Conservation (phyloP, 2,797 vertebrate genomes). For the Microctenopoma steveboyesi region DNA sequence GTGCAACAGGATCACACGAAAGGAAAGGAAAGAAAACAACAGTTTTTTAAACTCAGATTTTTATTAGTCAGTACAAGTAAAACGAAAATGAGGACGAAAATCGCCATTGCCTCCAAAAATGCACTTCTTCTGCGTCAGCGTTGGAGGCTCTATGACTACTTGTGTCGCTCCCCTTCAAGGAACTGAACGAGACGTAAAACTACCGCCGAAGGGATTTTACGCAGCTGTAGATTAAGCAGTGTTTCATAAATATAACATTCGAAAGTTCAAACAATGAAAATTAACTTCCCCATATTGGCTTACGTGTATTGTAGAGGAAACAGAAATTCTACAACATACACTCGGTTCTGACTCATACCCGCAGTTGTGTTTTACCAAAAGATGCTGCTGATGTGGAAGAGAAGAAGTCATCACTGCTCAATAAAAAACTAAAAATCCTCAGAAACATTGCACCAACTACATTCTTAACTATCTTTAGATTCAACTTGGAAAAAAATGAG, state of each 20-base stretch:
- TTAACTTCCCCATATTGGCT: conserved; percentile 29
- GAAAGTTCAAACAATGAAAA: conserved; percentile 49
- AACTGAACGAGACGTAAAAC: conserved; percentile 60
- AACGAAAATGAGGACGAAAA: conserved; percentile 71
- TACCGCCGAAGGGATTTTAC: conserved; percentile 31
- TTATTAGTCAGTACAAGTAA: conserved; percentile 86
- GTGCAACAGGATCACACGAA: conserved; percentile 26
- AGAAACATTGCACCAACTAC: conserved; percentile 51
- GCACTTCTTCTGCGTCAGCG: conserved; percentile 67
- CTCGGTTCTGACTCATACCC: conserved; percentile 20
- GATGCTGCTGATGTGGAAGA: conserved; percentile 39
- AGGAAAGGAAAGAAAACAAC: conserved; percentile 68
- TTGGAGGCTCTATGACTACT: conserved; percentile 35
- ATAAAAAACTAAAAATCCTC: conserved; percentile 50
- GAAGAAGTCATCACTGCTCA: conserved; percentile 57
- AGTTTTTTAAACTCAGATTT: conserved; percentile 80
- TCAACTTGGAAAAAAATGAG: conserved; percentile 19
- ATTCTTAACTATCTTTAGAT: conserved; percentile 45
- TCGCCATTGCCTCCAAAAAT: conserved; percentile 73
- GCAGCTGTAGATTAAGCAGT: conserved; percentile 44
- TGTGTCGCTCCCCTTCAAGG: conserved; percentile 42
- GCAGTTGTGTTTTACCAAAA: conserved; percentile 43
- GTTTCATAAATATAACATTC: conserved; percentile 68
- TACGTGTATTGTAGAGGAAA: conserved; percentile 37
- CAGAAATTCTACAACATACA: conserved; percentile 50